A percentile compares a stretch with the other conserved stretches of the same genome.
Conservation (phyloP, 2,888 invertebrate genomes). For the Pristionchus exspectatus region DNA sequence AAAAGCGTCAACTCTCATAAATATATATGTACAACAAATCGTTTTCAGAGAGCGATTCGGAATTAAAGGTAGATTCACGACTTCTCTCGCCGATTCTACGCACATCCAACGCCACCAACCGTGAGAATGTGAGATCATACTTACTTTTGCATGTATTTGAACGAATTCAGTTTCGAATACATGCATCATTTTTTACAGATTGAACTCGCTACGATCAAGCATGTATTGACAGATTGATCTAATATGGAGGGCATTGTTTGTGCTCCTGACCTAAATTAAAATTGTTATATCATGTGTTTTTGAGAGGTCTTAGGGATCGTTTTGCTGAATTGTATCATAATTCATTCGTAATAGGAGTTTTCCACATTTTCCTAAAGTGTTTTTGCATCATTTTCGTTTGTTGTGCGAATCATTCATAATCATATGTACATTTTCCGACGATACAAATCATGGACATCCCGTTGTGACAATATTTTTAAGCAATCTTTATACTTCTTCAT, state of each 20-base stretch:
- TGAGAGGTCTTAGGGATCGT: too few species aligned
- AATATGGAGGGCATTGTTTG: too few species aligned
- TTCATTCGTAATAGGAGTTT: too few species aligned
- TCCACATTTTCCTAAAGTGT: too few species aligned
- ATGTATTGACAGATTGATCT: neutral
- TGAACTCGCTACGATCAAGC: neutral
- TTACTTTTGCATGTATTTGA: neutral
- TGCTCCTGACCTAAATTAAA: neutral
- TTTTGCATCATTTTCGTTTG: too few species aligned
- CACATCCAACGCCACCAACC: neutral
- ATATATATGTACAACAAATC: neutral
- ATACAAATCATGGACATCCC: too few species aligned
- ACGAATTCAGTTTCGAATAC: neutral
- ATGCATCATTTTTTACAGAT: neutral
- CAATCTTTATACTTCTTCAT: too few species aligned
- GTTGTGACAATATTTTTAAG: too few species aligned
- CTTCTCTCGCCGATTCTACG: constrained; percentile 36
- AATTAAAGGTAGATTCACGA: neutral
- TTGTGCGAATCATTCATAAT: too few species aligned
- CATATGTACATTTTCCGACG: too few species aligned
- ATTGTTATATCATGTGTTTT: neutral
- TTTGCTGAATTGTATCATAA: too few species aligned
- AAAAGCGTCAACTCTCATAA: neutral
- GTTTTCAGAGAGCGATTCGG: neutral
- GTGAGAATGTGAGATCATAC: neutral